Evolutionary conservation across 2,888 invertebrate genomes (phyloP).

Genomic region (Drosophila recens): DNA sequence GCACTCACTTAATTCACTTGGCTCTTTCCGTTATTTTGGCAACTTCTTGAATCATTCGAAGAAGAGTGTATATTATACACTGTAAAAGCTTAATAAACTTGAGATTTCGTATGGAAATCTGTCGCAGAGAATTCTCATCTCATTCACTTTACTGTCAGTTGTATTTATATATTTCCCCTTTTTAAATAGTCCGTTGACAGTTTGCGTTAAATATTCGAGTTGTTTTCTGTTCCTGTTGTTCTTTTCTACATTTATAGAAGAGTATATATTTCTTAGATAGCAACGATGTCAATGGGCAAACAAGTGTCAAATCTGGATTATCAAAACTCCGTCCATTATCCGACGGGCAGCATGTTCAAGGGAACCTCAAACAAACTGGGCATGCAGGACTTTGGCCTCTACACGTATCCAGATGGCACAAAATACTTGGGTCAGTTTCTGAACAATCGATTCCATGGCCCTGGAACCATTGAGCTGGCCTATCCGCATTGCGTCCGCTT

Average conservation of each 20-base stretch:
- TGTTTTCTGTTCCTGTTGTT: not conserved
- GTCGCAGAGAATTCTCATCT: too few relatives aligned
- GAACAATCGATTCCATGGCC: conserved; percentile 86
- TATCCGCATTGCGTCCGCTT: conserved; percentile 48
- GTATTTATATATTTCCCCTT: not conserved
- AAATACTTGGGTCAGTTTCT: conserved; percentile 88
- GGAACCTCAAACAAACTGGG: conserved; percentile 85
- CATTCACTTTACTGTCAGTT: not conserved
- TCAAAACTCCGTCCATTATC: not conserved
- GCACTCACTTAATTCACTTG: too few relatives aligned
- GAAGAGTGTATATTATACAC: too few relatives aligned
- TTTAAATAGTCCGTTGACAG: not conserved
- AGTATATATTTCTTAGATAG: not conserved
- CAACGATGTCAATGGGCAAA: not conserved
- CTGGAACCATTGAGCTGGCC: conserved; percentile 83
- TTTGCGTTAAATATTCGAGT: not conserved
- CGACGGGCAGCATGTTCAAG: conserved; percentile 49
- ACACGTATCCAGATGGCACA: conserved; percentile 87
- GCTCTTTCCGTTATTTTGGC: too few relatives aligned
- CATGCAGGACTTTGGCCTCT: conserved; percentile 88
- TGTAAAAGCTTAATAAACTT: too few relatives aligned
- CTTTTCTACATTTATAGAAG: conserved; percentile 2
- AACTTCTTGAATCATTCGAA: too few relatives aligned
- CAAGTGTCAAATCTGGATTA: too few relatives aligned
- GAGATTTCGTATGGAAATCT: too few relatives aligned